Evolutionary conservation across 2,113 vertebrate species (phyloP).

Genomic region (Lagopus muta): DNA sequence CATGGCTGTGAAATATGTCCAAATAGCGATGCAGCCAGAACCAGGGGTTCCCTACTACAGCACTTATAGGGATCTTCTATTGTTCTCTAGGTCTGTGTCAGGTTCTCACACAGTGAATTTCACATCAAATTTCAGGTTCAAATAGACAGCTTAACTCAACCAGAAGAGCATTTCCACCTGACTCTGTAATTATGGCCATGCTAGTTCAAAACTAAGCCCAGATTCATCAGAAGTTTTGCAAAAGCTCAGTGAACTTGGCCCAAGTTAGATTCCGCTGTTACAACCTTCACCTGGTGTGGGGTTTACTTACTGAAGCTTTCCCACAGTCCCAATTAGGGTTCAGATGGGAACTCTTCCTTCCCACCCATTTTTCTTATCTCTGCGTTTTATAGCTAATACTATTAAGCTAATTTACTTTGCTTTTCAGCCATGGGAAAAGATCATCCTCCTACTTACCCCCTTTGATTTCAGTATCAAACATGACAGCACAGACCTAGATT

Average conservation of each 20-base stretch:
- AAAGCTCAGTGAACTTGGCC: not conserved
- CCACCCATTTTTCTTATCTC: constrained; percentile 50
- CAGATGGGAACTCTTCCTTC: constrained; percentile 52
- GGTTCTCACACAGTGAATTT: constrained; percentile 53
- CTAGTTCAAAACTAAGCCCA: not conserved
- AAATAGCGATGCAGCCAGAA: not conserved
- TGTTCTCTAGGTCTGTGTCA: not conserved
- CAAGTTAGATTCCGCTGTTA: constrained; percentile 10
- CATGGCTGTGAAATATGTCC: not conserved
- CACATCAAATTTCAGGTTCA: not conserved
- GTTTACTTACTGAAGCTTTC: constrained; percentile 51
- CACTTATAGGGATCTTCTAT: not conserved
- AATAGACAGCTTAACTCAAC: not conserved
- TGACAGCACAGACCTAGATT: not conserved
- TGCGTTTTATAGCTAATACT: constrained; percentile 50
- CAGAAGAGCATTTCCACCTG: constrained; percentile 44
- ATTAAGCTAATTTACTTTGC: constrained; percentile 55
- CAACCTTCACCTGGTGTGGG: not conserved
- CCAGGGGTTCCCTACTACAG: not conserved
- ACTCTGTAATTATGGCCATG: constrained; percentile 7
- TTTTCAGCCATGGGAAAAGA: constrained; percentile 57
- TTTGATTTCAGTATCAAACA: constrained; percentile 13
- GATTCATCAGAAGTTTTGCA: constrained; percentile 28
- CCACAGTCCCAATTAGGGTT: constrained; percentile 43
- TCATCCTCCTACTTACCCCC: not conserved